A percentile compares a stretch with the other conserved stretches of the same genome.
Evolutionary conservation across 2,888 invertebrate genomes (phyloP).

Genomic region (Mantis religiosa): DNA sequence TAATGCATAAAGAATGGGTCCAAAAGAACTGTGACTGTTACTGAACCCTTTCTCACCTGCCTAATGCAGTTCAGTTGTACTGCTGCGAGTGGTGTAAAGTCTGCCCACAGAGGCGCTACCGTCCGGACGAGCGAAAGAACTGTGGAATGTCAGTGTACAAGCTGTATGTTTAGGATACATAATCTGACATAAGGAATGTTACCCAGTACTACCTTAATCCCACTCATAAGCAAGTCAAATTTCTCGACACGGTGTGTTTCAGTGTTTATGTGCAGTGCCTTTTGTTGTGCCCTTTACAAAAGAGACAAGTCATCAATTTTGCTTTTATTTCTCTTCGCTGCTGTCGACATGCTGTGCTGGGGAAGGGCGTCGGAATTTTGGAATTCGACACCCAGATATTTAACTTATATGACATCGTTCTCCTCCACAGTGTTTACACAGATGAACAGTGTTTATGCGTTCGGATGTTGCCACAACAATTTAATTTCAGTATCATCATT

Average conservation of each 20-base stretch:
- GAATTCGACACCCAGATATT: neutral
- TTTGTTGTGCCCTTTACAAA: neutral
- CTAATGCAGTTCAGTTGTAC: too few relatives aligned
- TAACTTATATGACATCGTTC: neutral
- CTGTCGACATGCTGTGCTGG: neutral
- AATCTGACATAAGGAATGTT: neutral
- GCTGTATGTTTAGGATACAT: neutral
- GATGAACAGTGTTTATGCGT: too few relatives aligned
- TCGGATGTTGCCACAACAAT: too few relatives aligned
- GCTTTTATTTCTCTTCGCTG: neutral
- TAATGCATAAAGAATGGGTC: too few relatives aligned
- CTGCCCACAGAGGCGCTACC: too few relatives aligned
- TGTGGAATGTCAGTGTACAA: neutral
- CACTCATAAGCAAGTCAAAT: slow-evolving; percentile 3
- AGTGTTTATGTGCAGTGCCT: neutral
- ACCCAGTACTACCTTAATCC: neutral
- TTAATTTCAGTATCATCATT: too few relatives aligned
- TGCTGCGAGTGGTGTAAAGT: too few relatives aligned
- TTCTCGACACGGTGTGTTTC: neutral
- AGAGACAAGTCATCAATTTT: neutral
- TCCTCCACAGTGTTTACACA: too few relatives aligned
- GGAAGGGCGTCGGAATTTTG: neutral
- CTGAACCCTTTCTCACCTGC: too few relatives aligned
- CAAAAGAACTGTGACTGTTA: too few relatives aligned
- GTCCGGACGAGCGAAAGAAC: neutral